Evolutionary conservation across 2,113 vertebrate species (phyloP), one percentile per base, ranked within the genome.

Genomic region (Gobio gobio): DNA sequence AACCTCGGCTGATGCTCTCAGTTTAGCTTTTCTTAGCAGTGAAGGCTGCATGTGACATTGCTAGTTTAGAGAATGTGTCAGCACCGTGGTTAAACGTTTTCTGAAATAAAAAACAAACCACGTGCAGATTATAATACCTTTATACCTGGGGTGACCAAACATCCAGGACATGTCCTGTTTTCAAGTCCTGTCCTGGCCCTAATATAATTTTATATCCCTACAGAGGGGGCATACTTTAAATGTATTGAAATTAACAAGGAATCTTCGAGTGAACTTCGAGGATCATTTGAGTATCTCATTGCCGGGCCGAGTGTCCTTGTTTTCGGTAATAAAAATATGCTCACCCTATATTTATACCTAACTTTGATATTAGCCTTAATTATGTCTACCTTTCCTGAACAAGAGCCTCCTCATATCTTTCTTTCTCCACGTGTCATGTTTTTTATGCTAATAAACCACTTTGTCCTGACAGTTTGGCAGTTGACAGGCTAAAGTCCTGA

Each of bases 1-100:
- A 68, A 85, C 47, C 64, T 61, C 64, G 26, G 77, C 77, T 75
- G 78, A 81, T 7, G 18, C 58, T 86, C 56, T 49, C 18, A 33
- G 14, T 22, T 66, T 36, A 22, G 80, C 47, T 70, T 47, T 70
- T 70, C 45, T 66, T 29, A 51, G 61, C 24, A 43, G 33, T 43
- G 49, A 22, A 73, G 66, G 33, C 51, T 43, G 66, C 64, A 58
- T 24, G 29, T 40, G 33, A 83, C 61, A 64, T 61, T 59, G 33
- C 56, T 78, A 45, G 43, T 26, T 26, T 24, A 26, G 78, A 79
- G 43, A 80, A 4, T 80, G 58, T n/a, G 40, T 80, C 78, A 80
- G 58, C n/a, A 26, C 36, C 6, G 18, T 59, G 76, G 29, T 13
- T 10, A 36, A 74, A 54, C 8, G 14, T 51, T 20, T 54, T 29